Conservation (phyloP, 2,888 invertebrate genomes). For the Sceliomorpha sp. region DNA sequence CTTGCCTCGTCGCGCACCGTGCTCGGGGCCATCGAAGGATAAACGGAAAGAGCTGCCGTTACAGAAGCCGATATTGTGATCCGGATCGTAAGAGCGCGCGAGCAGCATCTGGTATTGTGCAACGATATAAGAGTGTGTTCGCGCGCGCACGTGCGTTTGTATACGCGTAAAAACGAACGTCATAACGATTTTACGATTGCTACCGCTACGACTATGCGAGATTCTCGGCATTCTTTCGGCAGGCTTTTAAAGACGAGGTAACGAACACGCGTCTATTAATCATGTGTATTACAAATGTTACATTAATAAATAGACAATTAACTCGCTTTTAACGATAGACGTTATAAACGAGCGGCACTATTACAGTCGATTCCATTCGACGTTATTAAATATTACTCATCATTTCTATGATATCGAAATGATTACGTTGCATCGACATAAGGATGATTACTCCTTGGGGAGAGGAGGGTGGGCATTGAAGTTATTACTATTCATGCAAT, state of each 20-base stretch:
- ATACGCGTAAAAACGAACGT: constrained; percentile 8
- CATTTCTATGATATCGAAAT: too few species aligned
- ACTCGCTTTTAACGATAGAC: background rate
- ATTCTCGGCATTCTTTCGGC: constrained; percentile 10
- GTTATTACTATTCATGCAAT: too few species aligned
- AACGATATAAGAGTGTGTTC: too few species aligned
- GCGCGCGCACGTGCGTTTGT: constrained; percentile 7
- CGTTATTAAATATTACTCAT: too few species aligned
- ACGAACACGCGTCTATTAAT: constrained; percentile 6
- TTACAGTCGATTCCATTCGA: too few species aligned
- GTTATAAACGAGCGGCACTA: too few species aligned
- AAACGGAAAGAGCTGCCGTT: constrained; percentile 8
- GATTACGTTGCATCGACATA: too few species aligned
- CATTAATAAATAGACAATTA: constrained; percentile 4
- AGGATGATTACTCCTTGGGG: too few species aligned
- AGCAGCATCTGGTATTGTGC: constrained; percentile 11
- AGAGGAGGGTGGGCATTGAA: too few species aligned
- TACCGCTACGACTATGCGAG: constrained; percentile 8
- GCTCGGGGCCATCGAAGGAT: constrained; percentile 7
- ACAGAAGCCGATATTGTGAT: constrained; percentile 15
- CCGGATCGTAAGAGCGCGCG: constrained; percentile 5
- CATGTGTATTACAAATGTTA: constrained; percentile 1
- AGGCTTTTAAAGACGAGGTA: constrained; percentile 12
- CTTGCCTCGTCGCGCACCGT: constrained; percentile 2
- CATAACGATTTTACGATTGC: constrained; percentile 26